These are phyloP conservation scores for Aplochiton taeniatus DNA, from an alignment of 2,797 vertebrate genomes.

Conservation along the genomic window DNA sequence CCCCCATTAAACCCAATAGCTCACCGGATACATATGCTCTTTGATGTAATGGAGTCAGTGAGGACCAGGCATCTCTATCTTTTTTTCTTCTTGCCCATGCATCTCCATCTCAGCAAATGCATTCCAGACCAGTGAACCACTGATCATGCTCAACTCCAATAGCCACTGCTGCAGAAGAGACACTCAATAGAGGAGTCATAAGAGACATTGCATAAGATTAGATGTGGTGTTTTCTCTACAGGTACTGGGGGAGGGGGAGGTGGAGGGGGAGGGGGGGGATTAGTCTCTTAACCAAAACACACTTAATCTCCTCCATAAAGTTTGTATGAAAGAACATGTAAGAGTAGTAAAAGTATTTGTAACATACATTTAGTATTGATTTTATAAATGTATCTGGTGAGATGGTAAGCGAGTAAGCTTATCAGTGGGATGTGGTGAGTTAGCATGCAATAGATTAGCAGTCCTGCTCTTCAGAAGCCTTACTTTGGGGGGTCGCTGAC, in stretches of 20 bases:
- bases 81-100: neutral
- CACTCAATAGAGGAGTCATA: slow-evolving; percentile 25
- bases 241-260: neutral
- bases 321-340: too few species aligned
- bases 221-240: slow-evolving; percentile 13
- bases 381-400: too few species aligned
- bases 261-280: slow-evolving; percentile 18
- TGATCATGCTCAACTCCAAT: slow-evolving; percentile 46
- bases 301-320: too few species aligned
- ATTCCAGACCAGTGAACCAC: slow-evolving; percentile 59
- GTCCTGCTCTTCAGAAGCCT: too few species aligned
- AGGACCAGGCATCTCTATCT: slow-evolving; percentile 9
- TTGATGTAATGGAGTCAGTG: slow-evolving; percentile 48
- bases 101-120: slow-evolving; percentile 42
- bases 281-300: slow-evolving; percentile 15
- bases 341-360: too few species aligned
- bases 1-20: too few species aligned
- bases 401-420: too few species aligned
- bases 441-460: too few species aligned
- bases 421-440: too few species aligned
- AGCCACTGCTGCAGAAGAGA: neutral
- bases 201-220: slow-evolving; percentile 17
- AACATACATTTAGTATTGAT: too few species aligned
- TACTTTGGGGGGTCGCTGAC: too few species aligned
- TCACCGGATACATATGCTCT: neutral